phyloP scores from a whole-genome alignment of 2,888 invertebrate species.

The Amphipoea oculea region DNA sequence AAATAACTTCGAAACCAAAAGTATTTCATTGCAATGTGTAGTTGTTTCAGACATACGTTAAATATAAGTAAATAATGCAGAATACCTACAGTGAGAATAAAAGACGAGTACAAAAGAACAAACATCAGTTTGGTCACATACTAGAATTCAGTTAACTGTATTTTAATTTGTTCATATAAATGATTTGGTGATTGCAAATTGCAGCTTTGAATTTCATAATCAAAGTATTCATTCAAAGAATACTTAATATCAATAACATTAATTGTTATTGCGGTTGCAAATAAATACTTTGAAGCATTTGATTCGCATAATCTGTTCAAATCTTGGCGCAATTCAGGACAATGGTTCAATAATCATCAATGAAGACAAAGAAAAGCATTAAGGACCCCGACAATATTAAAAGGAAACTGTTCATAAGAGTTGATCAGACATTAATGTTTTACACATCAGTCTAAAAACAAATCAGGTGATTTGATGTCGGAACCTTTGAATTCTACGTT shows the following conservation, averaged over 20 bases:
- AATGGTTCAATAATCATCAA: background rate
- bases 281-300: conserved; percentile 5
- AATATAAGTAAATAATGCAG: too few species aligned
- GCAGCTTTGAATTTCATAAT: conserved; percentile 8
- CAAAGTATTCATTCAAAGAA: conserved; percentile 20
- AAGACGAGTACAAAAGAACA: background rate
- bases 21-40: background rate
- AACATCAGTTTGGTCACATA: background rate
- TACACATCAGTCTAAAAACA: background rate
- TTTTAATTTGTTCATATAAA: background rate
- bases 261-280: conserved; percentile 18
- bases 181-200: conserved; percentile 1
- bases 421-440: too few species aligned
- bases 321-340: background rate
- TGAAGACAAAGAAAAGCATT: background rate
- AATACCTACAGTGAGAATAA: background rate
- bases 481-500: too few species aligned
- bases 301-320: conserved; percentile 18
- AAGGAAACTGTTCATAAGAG: background rate
- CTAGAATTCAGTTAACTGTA: background rate
- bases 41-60: too few species aligned
- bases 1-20: background rate
- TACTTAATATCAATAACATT: conserved; percentile 16
- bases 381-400: background rate
- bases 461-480: background rate